These are phyloP conservation scores for Pygoscelis adeliae DNA, from an alignment of 2,113 vertebrate species.

Conservation along the genomic window DNA sequence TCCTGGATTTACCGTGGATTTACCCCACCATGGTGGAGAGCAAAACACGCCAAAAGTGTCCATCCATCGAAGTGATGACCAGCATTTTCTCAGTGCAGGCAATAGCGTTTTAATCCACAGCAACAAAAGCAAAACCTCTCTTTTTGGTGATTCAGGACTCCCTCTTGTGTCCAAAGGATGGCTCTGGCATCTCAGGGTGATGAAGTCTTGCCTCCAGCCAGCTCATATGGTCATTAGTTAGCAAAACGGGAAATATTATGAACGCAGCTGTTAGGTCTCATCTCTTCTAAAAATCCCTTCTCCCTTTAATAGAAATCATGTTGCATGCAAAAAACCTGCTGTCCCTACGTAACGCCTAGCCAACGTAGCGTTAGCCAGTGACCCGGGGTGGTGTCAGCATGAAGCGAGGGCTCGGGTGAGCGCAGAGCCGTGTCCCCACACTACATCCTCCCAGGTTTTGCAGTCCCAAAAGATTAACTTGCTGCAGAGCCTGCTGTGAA, in stretches of 20 bases:
- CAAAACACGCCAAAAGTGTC: neutral
- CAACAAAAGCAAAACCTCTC: neutral
- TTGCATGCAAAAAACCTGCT: neutral
- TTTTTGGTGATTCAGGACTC: constrained; percentile 35
- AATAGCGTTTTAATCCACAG: neutral
- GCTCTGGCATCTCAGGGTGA: neutral
- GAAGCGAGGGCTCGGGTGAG: neutral
- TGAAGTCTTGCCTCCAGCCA: neutral
- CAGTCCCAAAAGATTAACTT: neutral
- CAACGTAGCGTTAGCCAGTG: neutral
- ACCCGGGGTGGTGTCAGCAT: neutral
- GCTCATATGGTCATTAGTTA: neutral
- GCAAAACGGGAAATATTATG: neutral
- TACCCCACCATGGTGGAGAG: neutral
- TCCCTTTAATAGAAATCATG: neutral
- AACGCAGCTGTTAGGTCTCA: neutral
- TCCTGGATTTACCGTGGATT: neutral
- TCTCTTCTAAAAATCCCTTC: neutral
- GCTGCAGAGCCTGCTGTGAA: neutral
- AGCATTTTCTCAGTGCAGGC: neutral
- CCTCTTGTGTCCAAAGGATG: constrained; percentile 53
- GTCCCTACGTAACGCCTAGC: neutral
- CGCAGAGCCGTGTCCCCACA: neutral
- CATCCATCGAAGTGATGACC: neutral
- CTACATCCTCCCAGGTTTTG: neutral